Evolutionary conservation across 2,113 vertebrate genomes (phyloP).

Genomic region (Clarias magur): DNA sequence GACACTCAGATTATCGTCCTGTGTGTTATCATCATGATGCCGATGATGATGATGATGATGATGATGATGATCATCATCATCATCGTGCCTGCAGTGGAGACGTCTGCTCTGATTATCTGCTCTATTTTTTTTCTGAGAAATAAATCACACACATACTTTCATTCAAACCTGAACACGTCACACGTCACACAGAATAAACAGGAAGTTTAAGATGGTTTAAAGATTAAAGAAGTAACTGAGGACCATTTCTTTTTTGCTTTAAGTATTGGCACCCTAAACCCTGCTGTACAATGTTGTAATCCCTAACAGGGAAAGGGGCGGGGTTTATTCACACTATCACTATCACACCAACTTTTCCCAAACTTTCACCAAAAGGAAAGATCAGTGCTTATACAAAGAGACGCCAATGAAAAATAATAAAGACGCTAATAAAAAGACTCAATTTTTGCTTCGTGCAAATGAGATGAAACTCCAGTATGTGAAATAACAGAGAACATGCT

Average conservation of each 20-base stretch:
- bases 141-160: conserved; percentile 5
- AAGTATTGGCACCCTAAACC: background rate
- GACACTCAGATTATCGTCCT: background rate
- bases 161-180: background rate
- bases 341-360: too few relatives aligned
- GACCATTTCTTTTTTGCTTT: background rate
- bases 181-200: background rate
- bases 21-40: conserved; percentile 8
- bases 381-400: too few relatives aligned
- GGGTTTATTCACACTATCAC: too few relatives aligned
- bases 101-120: conserved; percentile 1
- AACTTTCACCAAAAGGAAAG: too few relatives aligned
- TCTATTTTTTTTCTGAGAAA: conserved; percentile 4
- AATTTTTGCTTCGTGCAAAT: too few relatives aligned
- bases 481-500: too few relatives aligned
- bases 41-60: too few relatives aligned
- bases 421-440: too few relatives aligned
- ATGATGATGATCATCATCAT: background rate
- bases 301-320: too few relatives aligned
- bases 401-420: too few relatives aligned
- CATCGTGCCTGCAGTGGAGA: background rate
- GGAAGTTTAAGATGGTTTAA: background rate
- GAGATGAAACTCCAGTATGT: too few relatives aligned
- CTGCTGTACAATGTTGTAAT: background rate
- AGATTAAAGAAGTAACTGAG: background rate